phyloP scores from a whole-genome alignment of 35 echinoderm and acorn worm species.

The Anneissia japonica region DNA sequence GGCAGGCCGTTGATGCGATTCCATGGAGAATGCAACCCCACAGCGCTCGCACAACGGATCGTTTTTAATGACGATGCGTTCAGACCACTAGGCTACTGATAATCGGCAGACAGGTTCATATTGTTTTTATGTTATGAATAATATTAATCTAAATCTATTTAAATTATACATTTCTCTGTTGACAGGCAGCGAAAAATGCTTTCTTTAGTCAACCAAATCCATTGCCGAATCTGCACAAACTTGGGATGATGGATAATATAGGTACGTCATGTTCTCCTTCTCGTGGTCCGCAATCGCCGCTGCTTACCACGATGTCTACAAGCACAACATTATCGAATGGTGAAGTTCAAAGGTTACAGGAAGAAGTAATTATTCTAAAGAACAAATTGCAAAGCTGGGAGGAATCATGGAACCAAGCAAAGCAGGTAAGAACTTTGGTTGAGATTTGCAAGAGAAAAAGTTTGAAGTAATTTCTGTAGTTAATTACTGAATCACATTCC shows the following conservation, averaged over 20 bases:
- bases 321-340: neutral
- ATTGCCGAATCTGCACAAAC: neutral
- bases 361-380: conserved; percentile 48
- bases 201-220: neutral
- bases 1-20: no score
- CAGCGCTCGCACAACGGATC: no score
- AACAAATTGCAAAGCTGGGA: conserved; percentile 87
- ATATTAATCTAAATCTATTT: no score
- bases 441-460: neutral
- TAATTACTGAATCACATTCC: neutral
- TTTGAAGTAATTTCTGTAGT: neutral
- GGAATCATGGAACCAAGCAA: conserved; percentile 87
- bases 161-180: neutral
- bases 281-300: neutral
- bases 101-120: no score
- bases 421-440: conserved; percentile 54
- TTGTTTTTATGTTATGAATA: no score
- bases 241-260: neutral
- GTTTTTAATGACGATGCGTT: no score
- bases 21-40: no score
- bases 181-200: neutral
- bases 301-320: neutral
- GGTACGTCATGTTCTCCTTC: neutral
- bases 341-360: conserved; percentile 60
- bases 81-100: no score